A percentile compares a stretch with the other conserved stretches of the same genome.
These are phyloP conservation scores for Drosophila anceps DNA, from an alignment of 2,888 invertebrate genomes.

Conservation along the genomic window DNA sequence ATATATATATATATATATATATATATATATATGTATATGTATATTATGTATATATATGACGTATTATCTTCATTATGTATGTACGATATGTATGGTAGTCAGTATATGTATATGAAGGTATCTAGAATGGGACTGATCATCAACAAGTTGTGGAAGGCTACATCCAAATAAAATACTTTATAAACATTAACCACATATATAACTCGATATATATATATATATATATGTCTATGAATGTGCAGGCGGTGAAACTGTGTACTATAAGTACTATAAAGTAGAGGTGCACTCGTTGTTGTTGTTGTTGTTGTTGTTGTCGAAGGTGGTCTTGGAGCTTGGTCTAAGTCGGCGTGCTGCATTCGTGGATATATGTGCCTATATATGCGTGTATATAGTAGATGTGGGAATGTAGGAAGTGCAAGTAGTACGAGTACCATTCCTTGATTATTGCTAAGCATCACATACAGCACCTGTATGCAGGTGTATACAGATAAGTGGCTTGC, in stretches of 20 bases:
- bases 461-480: slow-evolving; percentile 3
- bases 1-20: slow-evolving; percentile 24
- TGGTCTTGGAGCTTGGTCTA: slow-evolving; percentile 75
- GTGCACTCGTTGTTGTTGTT: slow-evolving; percentile 39
- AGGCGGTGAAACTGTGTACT: slow-evolving; percentile 17
- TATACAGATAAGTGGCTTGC: slow-evolving; percentile 6
- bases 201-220: slow-evolving; percentile 5
- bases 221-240: slow-evolving; percentile 12
- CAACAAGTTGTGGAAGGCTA: slow-evolving; percentile 56
- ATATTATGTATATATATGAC: slow-evolving; percentile 6
- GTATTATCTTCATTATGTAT: slow-evolving; percentile 14
- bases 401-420: slow-evolving; percentile 33
- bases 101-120: slow-evolving; percentile 29
- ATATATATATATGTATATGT: slow-evolving; percentile 11
- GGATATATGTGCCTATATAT: slow-evolving; percentile 14
- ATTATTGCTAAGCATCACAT: slow-evolving; percentile 49
- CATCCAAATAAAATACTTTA: slow-evolving; percentile 51
- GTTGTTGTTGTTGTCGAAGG: slow-evolving; percentile 29
- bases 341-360: slow-evolving; percentile 38
- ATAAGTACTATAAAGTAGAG: slow-evolving; percentile 41
- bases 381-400: slow-evolving; percentile 6
- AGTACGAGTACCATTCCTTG: slow-evolving; percentile 41
- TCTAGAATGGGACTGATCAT: slow-evolving; percentile 53
- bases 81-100: slow-evolving; percentile 43
- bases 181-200: slow-evolving; percentile 13